Conservation (phyloP, 2,113 vertebrate species). For the Monopterus albus region DNA sequence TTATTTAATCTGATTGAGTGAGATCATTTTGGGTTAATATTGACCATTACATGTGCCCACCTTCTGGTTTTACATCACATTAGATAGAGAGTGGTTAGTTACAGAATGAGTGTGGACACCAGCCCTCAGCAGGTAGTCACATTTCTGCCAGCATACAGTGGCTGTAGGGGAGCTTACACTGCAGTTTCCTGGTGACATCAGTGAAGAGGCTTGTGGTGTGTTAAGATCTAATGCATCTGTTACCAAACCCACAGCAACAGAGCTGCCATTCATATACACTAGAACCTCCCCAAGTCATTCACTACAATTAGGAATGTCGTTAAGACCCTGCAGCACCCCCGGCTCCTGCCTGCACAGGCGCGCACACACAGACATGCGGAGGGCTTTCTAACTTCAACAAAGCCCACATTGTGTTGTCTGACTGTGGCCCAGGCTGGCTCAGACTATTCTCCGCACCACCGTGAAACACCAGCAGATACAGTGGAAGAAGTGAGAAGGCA, state of each 20-base stretch:
- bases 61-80: too few species aligned
- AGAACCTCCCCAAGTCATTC: slow-evolving; percentile 52
- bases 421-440: slow-evolving; percentile 39
- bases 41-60: neutral
- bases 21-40: neutral
- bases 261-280: slow-evolving; percentile 66
- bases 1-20: too few species aligned
- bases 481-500: neutral
- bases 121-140: neutral
- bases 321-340: slow-evolving; percentile 14
- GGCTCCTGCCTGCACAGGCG: slow-evolving; percentile 3
- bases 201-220: slow-evolving; percentile 11
- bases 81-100: too few species aligned
- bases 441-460: slow-evolving; percentile 58
- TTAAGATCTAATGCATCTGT: slow-evolving; percentile 51
- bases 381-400: slow-evolving; percentile 61
- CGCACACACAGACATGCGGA: slow-evolving; percentile 24
- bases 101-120: neutral
- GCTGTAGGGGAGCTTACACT: neutral
- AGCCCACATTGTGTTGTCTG: slow-evolving; percentile 64
- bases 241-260: slow-evolving; percentile 48
- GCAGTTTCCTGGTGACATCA: slow-evolving; percentile 17
- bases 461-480: slow-evolving; percentile 36
- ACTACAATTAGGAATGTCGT: slow-evolving; percentile 69
- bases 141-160: neutral